Evolutionary conservation across 2,797 vertebrate species (phyloP).

Genomic region (Xenopus petersii): DNA sequence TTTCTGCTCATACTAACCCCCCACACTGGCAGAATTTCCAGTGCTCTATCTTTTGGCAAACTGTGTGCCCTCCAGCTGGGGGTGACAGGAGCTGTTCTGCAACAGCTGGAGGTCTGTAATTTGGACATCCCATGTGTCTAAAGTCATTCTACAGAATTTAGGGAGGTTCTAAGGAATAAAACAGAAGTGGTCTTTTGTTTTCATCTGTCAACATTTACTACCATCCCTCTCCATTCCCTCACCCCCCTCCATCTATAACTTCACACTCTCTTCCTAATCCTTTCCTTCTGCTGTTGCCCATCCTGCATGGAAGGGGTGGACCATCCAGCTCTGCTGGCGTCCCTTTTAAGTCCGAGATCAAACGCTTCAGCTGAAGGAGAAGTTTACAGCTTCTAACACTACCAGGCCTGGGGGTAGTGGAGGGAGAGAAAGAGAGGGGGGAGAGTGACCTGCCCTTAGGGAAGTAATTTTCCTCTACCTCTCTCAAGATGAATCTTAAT

Average conservation of each 20-base stretch:
- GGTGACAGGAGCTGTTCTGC: no score
- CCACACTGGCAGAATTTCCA: not conserved
- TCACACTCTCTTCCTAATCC: slow-evolving; percentile 45
- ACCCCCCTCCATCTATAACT: slow-evolving; percentile 34
- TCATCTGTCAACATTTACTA: slow-evolving; percentile 37
- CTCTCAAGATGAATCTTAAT: slow-evolving; percentile 30
- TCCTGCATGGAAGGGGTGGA: slow-evolving; percentile 41
- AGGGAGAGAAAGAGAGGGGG: slow-evolving; percentile 25
- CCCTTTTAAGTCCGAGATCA: slow-evolving; percentile 48
- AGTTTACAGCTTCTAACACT: slow-evolving; percentile 41
- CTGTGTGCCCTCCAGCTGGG: no score
- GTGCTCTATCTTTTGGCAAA: not conserved
- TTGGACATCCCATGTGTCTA: no score
- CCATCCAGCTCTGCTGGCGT: slow-evolving; percentile 40
- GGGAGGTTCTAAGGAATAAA: not conserved
- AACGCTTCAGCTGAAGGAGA: slow-evolving; percentile 39
- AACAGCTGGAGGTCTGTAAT: no score
- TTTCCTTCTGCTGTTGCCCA: slow-evolving; percentile 45
- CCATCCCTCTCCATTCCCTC: slow-evolving; percentile 21
- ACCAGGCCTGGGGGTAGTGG: slow-evolving; percentile 44
- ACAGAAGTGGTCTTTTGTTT: slow-evolving; percentile 13
- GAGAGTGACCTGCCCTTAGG: slow-evolving; percentile 29
- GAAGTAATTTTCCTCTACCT: slow-evolving; percentile 15
- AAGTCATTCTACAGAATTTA: no score
- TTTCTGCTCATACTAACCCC: slow-evolving; percentile 1